Evolutionary conservation across 2,888 invertebrate genomes (phyloP), one percentile per base, ranked within the genome.

Genomic region (Drosophila conformis): DNA sequence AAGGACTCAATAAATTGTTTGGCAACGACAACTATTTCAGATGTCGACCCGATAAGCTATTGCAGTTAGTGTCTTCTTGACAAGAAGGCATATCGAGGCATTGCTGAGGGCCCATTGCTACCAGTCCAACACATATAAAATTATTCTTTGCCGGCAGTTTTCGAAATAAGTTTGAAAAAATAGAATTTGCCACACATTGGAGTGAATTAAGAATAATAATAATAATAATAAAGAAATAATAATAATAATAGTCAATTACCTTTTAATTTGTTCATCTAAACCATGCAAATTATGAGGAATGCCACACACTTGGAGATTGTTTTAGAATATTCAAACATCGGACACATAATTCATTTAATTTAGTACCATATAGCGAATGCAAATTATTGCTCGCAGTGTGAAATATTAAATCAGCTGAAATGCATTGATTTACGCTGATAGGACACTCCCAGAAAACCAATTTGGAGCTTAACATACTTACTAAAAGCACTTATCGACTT

Each of bases 1-100:
- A 80, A 80, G 78, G 80, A 75, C 78, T 67, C 77, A 63, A 73
- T 84, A 77, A 82, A 82, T 81, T 68, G 64, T 69, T 76, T 57
- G 36, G 66, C 54, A 73, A 69, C 69, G 61, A 56, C 70, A 69
- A 61, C 70, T 65, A 52, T 78, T 72, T 31, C 25, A 83, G 81
- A 83, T 83, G 64, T 27, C 42, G 10, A 27, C 27, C 25, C 60
- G 82, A 82, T 78, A 82, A 82, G 61, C 52, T 52, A 66, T 60
- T 51, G 40, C n/a, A 54, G 40, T 21, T 51, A 21, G 15, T 63
- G 48, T 57, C 35, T 13, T 51, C 10, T 48, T 40, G 29, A 57
- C 11, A n/a, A 51, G 18, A 31, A 27, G 15, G 3, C 21, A 46
- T 13, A 46, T 46, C 21, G 11, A 35, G 18, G 35, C 11, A 18